Conservation (phyloP, 2,797 vertebrate species). For the Sphenopsis melanotis region DNA sequence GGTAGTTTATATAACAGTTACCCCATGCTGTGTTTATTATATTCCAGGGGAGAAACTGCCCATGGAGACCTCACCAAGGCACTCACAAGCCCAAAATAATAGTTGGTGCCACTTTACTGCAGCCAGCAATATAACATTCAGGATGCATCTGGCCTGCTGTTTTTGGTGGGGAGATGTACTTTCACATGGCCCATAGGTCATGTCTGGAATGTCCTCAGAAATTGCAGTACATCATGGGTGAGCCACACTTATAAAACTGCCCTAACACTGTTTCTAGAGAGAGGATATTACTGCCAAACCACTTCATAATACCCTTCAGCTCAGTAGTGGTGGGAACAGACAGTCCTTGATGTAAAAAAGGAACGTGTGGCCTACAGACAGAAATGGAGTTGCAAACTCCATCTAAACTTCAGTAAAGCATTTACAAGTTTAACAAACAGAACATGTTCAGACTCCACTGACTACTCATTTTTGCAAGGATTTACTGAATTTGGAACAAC, state of each 20-base stretch:
- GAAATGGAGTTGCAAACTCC: neutral
- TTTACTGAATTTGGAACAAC: neutral
- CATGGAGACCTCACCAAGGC: neutral
- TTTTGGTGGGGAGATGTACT: neutral
- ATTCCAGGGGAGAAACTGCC: neutral
- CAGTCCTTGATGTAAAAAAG: neutral
- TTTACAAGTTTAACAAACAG: neutral
- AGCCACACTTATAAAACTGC: neutral
- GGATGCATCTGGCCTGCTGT: neutral
- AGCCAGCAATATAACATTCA: neutral
- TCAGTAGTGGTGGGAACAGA: neutral
- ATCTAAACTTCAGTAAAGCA: neutral
- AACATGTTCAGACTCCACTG: neutral
- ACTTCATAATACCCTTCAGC: neutral
- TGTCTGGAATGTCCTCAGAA: conserved; percentile 16
- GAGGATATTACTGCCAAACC: neutral
- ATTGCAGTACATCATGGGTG: neutral
- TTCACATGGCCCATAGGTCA: conserved; percentile 11
- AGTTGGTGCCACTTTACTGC: neutral
- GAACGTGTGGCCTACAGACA: neutral
- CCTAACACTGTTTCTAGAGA: neutral
- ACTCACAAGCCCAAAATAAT: neutral
- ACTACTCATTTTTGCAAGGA: neutral
- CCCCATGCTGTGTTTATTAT: neutral
- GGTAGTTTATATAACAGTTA: neutral